Evolutionary conservation across 2,888 invertebrate species (phyloP), one percentile per base, ranked within the genome.

Genomic region (Escarpia spicata): DNA sequence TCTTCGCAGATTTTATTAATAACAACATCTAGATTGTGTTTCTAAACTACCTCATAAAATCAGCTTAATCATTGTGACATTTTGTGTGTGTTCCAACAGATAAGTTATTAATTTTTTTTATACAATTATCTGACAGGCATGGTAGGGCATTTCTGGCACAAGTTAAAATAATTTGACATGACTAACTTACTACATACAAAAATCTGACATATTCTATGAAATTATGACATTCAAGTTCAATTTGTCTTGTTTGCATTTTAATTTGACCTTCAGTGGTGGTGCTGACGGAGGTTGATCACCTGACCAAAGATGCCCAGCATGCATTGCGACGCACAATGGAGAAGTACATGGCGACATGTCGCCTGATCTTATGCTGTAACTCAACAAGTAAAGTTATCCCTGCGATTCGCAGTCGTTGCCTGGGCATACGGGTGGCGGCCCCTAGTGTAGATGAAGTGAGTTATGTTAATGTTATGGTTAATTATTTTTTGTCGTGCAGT

Each of bases 301-400:
- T 99, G 90, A 98, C 99, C 0, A 99, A 98, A 96, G 99, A 99
- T 97, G 99, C 99, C 0, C 99, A 99, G 96, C 99, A 99, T 96
- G 99, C 99, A 0, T 97, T 99, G 92, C 98, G 99, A 94, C 97
- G 99, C 91, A 99, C 99, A 0, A 99, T 99, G 99, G 99, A 99
- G 96, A 99, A 99, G 96, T 99, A 99, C 96, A 98, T 99, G 93
- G 97, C 98, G 31, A 99, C 99, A 2, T 99, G 99, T 96, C 97
- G 99, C 31, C 97, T 99, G 6, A 98, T 99, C 95, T 97, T 99
- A 0, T 98, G 98, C 95, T 98, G 99, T 0, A 99, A 99, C 96
- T 99, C 99, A 0, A 98, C 98, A 60, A 99, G 99, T 6, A 97
- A 98, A 95, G 98, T 96, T 0, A 98, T 99, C 95, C 99, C 99